These are phyloP conservation scores for Trisateles emortualis DNA, from an alignment of 2,888 invertebrate genomes.

Conservation along the genomic window DNA sequence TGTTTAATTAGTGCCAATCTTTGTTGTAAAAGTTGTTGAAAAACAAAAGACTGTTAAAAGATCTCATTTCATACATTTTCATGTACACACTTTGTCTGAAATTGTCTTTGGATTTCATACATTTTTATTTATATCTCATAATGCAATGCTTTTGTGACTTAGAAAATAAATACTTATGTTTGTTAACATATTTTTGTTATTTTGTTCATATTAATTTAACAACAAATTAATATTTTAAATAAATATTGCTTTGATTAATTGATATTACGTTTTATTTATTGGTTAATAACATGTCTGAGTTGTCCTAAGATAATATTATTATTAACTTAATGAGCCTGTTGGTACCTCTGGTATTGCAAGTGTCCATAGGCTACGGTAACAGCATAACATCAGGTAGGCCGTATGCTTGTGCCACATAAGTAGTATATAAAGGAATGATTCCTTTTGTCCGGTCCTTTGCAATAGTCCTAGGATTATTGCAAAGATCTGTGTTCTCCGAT, in stretches of 20 bases:
- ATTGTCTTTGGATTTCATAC: slow-evolving; percentile 20
- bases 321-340: no score
- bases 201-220: slow-evolving; percentile 76
- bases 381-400: no score
- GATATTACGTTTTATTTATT: slow-evolving; percentile 30
- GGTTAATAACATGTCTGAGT: no score
- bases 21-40: slow-evolving; percentile 12
- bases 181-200: slow-evolving; percentile 83
- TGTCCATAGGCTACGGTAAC: no score
- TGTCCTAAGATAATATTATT: no score
- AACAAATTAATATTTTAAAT: slow-evolving; percentile 72
- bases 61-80: slow-evolving; percentile 40
- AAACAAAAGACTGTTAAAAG: slow-evolving; percentile 43
- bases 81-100: slow-evolving; percentile 14
- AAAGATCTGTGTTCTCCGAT: no score
- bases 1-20: slow-evolving; percentile 16
- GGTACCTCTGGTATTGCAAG: no score
- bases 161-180: slow-evolving; percentile 77
- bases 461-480: no score
- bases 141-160: slow-evolving; percentile 74
- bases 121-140: slow-evolving; percentile 33
- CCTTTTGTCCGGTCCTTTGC: no score
- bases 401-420: no score
- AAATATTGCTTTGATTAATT: slow-evolving; percentile 76
- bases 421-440: no score